Evolutionary conservation across 2,113 vertebrate species (phyloP).

Genomic region (Embiotoca jacksoni): DNA sequence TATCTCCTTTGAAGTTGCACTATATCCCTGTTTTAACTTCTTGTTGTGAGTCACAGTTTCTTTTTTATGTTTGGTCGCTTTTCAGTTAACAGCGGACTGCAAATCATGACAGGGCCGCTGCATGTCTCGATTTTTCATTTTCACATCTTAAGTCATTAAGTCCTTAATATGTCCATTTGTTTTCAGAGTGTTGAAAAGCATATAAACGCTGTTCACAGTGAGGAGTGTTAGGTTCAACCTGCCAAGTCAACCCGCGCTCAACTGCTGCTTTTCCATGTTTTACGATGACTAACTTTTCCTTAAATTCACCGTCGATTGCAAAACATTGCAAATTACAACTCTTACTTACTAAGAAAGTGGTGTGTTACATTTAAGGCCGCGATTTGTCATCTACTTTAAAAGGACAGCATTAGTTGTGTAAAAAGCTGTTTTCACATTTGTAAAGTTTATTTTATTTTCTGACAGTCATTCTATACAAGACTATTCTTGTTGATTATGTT

Average conservation of each 20-base stretch:
- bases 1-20: constrained; percentile 31
- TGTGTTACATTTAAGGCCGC: neutral
- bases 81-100: neutral
- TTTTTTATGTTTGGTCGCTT: neutral
- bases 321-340: neutral
- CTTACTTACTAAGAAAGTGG: neutral
- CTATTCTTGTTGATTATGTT: neutral
- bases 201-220: neutral
- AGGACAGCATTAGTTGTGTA: neutral
- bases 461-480: neutral
- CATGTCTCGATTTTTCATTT: neutral
- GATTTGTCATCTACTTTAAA: neutral
- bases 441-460: neutral
- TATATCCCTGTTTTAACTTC: constrained; percentile 5
- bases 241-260: neutral
- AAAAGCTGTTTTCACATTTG: neutral
- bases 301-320: too few species aligned
- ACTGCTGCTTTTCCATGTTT: neutral
- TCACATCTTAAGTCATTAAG: neutral
- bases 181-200: neutral
- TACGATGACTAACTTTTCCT: neutral
- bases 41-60: neutral
- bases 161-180: neutral
- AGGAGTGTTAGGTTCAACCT: constrained; percentile 10
- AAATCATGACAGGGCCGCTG: neutral